Conservation (phyloP, 2,888 invertebrate genomes). For the Dryobota labecula region DNA sequence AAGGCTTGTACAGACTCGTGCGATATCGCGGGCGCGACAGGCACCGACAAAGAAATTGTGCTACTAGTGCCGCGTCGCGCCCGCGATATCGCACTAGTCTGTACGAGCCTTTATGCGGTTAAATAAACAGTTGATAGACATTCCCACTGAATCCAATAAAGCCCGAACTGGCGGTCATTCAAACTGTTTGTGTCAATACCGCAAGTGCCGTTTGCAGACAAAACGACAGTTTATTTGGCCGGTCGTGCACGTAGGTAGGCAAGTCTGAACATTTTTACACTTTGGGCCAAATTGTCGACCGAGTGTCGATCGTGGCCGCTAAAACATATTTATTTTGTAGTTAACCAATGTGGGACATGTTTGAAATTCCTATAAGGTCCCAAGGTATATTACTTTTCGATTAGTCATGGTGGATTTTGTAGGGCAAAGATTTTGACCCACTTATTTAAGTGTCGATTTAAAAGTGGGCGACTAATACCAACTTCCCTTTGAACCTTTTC, state of each 20-base stretch:
- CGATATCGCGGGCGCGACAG: too few relatives aligned
- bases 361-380: constrained; percentile 36
- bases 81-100: too few relatives aligned
- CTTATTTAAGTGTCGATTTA: constrained; percentile 38
- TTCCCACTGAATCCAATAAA: constrained; percentile 44
- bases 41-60: too few relatives aligned
- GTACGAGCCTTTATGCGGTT: too few relatives aligned
- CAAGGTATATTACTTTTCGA: constrained; percentile 41
- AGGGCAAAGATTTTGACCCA: constrained; percentile 59
- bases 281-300: constrained; percentile 30
- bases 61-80: too few relatives aligned
- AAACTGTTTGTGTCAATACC: constrained; percentile 46
- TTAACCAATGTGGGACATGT: constrained; percentile 36
- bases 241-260: constrained; percentile 13
- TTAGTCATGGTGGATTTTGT: constrained; percentile 51
- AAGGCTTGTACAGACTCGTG: too few relatives aligned
- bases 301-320: constrained; percentile 2
- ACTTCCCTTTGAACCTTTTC: constrained; percentile 56
- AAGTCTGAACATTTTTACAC: constrained; percentile 22
- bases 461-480: constrained; percentile 35
- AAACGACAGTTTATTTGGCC: constrained; percentile 25
- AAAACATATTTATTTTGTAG: constrained; percentile 37
- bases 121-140: constrained; percentile 34
- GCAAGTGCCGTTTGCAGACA: constrained; percentile 37
- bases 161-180: constrained; percentile 21